Evolutionary conservation across 1,140 invertebrate genomes (phyloP), one percentile per base, ranked within the genome.

Genomic region (Macrocentrus cingulum): DNA sequence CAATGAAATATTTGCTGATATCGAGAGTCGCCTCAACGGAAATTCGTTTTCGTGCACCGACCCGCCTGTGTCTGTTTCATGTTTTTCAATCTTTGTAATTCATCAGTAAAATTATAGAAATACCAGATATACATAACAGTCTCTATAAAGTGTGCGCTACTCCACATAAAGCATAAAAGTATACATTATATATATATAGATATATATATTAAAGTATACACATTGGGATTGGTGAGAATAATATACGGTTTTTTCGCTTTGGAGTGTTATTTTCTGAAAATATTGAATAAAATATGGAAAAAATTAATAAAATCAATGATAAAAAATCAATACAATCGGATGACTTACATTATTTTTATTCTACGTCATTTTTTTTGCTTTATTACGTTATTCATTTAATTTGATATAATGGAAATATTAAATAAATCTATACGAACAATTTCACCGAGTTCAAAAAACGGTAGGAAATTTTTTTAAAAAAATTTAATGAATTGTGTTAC

Each of bases 231-330:
- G 76, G 74, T 79, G 74, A 80, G 67, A 77, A 79, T 77, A 77
- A 29, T 9, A 29, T 71, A 74, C 71, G 71, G 75, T 79, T 80
- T 80, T 78, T 80, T 79, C 77, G 76, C 76, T 80, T 79, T 80
- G 78, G 76, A 80, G 79, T 81, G 78, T 81, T 81, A 81, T 81
- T 81, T 81, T 81, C 76, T 79, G 77, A 81, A 77, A 81, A 81
- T 80, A 80, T 80, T 79, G 72, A 80, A 77, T 72, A 78, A 80
- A 78, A 79, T 79, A 75, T 77, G 74, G 73, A 39, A 80, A 79
- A 75, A 76, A 79, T 76, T 70, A 77, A 77, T 77, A 79, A 80
- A 80, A 79, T 68, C 64, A 74, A 78, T 77, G 67, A 78, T 75
- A 74, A 72, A 73, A 75, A 76, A 73, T 58, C 56, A 67, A 39